Evolutionary conservation across 2,797 vertebrate genomes (phyloP), one percentile per base, ranked within the genome.

Genomic region (Mus spretus): DNA sequence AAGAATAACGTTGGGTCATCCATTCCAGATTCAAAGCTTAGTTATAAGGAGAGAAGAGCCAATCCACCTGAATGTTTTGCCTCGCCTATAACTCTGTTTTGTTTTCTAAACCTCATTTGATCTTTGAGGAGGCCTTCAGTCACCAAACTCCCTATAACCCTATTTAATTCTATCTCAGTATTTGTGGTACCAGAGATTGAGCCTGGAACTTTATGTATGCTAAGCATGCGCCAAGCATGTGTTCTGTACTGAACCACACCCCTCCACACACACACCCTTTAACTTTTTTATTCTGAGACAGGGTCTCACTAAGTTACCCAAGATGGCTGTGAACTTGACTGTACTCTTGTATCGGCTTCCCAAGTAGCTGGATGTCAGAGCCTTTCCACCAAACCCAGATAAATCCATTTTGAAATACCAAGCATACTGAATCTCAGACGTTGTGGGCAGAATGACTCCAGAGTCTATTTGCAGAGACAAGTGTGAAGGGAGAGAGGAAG

Each of bases 51-150:
- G n/a, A 44, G 20, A 37, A 20, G 53, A 34, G n/a, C 19, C 12
- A 0, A 1, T 9, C n/a, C 24, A 0, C 13, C 3, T 4, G 22
- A 8, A 0, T 15, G 5, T 31, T 1, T 47, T 1, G 24, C 1
- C 34, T 11, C 59, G 28, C 10, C 63, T 20, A 0, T 2, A 28
- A 22, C 57, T 34, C 63, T 44, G 19, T 1, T 9, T 37, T 61
- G 12, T 44, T 70, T 80, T 17, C 44, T 17, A 34, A 75, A 19
- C 13, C 74, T 20, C 6, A 0, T 47, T 5, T 13, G 9, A 0
- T 47, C 28, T 78, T 11, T 19, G 26, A 37, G 7, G 59, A 4
- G 22, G 26, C 4, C 10, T 55, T 53, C 59, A 5, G 31, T 9
- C 47, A 10, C 24, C 40, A 89, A 20, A 9, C 0, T 15, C 19